These are phyloP conservation scores for Tholera decimalis DNA, from an alignment of 2,888 invertebrate genomes.

Conservation along the genomic window DNA sequence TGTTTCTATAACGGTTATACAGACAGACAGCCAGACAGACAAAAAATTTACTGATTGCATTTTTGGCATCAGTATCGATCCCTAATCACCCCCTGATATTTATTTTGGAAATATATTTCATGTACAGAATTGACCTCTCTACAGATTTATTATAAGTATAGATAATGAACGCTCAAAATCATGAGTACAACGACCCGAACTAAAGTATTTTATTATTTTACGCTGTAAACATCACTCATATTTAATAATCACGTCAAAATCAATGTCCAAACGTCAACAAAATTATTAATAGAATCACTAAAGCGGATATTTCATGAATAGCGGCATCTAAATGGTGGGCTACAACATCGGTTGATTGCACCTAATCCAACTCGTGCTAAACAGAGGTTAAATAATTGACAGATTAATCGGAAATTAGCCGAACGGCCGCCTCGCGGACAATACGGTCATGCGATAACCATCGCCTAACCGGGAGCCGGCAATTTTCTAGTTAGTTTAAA, in stretches of 20 bases:
- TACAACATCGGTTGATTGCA: slow-evolving; percentile 58
- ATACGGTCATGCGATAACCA: slow-evolving; percentile 59
- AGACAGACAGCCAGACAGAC: too few relatives aligned
- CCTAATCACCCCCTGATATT: too few relatives aligned
- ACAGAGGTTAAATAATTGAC: slow-evolving; percentile 67
- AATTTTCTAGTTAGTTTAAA: slow-evolving; percentile 32
- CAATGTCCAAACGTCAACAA: slow-evolving; percentile 44
- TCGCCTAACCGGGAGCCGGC: slow-evolving; percentile 49
- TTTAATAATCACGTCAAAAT: slow-evolving; percentile 44
- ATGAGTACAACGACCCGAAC: too few relatives aligned
- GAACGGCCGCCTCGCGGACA: slow-evolving; percentile 61
- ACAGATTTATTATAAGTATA: too few relatives aligned
- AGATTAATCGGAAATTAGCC: slow-evolving; percentile 70
- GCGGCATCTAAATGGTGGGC: slow-evolving; percentile 51
- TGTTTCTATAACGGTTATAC: too few relatives aligned
- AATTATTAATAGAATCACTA: slow-evolving; percentile 58
- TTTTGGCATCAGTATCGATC: too few relatives aligned
- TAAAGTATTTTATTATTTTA: too few relatives aligned
- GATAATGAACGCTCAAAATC: too few relatives aligned
- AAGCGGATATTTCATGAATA: slow-evolving; percentile 43
- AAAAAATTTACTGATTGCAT: too few relatives aligned
- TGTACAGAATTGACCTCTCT: too few relatives aligned
- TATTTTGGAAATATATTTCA: too few relatives aligned
- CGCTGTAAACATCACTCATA: too few relatives aligned
- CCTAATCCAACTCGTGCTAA: slow-evolving; percentile 60